Percentiles rank a stretch among this genome's conserved stretches.
Conservation (phyloP, 2,113 vertebrate species). For the mouse (Mus musculus) region GRCm39 chr1:29588001-29588500, state of each 20-base stretch:
- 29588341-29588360: neutral
- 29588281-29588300: neutral
- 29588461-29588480: neutral
- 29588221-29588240: neutral
- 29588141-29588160: neutral
- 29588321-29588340: neutral
- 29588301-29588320: constrained; percentile 12
- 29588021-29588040: neutral
- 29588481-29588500: neutral
- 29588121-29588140: neutral
- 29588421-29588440: neutral
- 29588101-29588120: neutral
- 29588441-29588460: neutral
- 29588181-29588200: neutral
- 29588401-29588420: neutral
- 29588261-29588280: neutral
- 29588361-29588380: neutral
- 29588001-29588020: neutral
- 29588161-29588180: neutral
- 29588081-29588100: neutral
- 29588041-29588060: neutral
- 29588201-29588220: neutral
- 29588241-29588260: neutral
- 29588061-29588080: neutral
- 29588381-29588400: neutral